phyloP scores from a whole-genome alignment of 2,113 vertebrate genomes.

The Diadophis punctatus region DNA sequence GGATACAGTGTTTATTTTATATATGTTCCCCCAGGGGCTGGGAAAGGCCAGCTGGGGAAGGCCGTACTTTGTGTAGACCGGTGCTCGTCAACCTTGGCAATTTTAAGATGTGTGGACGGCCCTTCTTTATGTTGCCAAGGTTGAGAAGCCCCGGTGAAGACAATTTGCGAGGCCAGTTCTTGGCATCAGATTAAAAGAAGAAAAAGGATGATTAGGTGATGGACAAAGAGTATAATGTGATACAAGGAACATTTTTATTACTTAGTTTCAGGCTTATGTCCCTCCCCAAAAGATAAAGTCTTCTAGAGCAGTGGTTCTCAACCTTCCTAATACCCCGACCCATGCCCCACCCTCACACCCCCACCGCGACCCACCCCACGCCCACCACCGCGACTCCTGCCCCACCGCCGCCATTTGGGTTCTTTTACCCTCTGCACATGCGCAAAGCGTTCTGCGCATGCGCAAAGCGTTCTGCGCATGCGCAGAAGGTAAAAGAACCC shows the following conservation, averaged over 20 bases:
- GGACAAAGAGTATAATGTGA: not conserved
- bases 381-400: no score
- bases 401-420: no score
- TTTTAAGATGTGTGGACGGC: not conserved
- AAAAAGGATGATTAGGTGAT: not conserved
- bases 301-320: no score
- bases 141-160: not conserved
- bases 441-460: no score
- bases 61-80: not conserved
- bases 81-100: not conserved
- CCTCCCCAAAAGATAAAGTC: not conserved
- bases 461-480: no score
- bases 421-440: no score
- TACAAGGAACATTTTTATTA: not conserved
- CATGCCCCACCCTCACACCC: no score
- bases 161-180: not conserved
- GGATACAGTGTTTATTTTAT: not conserved
- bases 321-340: no score
- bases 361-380: no score
- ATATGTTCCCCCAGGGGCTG: not conserved
- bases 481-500: no score
- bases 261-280: not conserved
- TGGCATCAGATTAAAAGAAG: not conserved
- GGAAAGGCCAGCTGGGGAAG: not conserved
- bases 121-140: not conserved